Conservation (phyloP, 2,888 invertebrate genomes). For the Neoitamus cyanurus region DNA sequence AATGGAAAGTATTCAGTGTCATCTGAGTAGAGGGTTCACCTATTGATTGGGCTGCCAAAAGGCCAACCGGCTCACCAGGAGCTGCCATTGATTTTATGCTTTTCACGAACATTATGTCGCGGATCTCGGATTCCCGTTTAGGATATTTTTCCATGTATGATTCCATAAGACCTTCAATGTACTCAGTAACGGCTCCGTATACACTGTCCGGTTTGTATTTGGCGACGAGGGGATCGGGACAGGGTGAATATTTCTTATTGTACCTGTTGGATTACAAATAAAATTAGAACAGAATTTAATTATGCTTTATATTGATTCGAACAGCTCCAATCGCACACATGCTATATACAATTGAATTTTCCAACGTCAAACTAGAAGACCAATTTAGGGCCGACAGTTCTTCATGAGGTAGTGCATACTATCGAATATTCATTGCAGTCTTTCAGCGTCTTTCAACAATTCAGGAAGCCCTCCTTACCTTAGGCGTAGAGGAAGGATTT, state of each 20-base stretch:
- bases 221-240: slow-evolving; percentile 82
- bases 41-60: slow-evolving; percentile 96
- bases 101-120: slow-evolving; percentile 80
- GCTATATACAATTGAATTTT: too few species aligned
- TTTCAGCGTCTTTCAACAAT: too few species aligned
- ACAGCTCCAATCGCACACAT: too few species aligned
- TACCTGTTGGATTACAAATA: slow-evolving; percentile 59
- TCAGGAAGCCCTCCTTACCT: too few species aligned
- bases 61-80: slow-evolving; percentile 96
- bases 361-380: too few species aligned
- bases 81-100: slow-evolving; percentile 80
- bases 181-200: slow-evolving; percentile 88
- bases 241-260: slow-evolving; percentile 66
- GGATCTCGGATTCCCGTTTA: slow-evolving; percentile 67
- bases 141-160: slow-evolving; percentile 70
- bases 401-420: too few species aligned
- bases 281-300: too few species aligned
- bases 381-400: too few species aligned
- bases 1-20: slow-evolving; percentile 99
- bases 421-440: too few species aligned
- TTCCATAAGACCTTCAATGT: slow-evolving; percentile 75
- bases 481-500: too few species aligned
- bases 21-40: slow-evolving; percentile 99
- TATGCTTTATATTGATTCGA: too few species aligned
- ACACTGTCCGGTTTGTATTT: slow-evolving; percentile 78